These are phyloP conservation scores for Epinotia bilunana DNA, from an alignment of 2,888 invertebrate genomes.

Conservation along the genomic window DNA sequence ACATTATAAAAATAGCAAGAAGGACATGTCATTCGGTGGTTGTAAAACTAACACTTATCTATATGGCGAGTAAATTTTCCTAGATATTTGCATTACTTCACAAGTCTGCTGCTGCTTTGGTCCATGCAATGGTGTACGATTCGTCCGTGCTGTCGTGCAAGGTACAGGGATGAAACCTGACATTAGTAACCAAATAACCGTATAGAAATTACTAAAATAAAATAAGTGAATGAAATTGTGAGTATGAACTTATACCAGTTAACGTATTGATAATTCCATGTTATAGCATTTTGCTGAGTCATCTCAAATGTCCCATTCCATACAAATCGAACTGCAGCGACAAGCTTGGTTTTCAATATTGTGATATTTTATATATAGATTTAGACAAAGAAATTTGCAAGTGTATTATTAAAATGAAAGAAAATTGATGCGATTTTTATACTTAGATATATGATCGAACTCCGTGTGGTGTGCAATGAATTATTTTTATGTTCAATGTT, in stretches of 20 bases:
- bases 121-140: constrained; percentile 32
- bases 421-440: constrained; percentile 28
- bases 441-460: constrained; percentile 31
- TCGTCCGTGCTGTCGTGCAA: constrained; percentile 17
- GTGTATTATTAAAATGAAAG: constrained; percentile 26
- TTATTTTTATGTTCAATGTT: constrained; percentile 25
- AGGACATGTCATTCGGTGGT: too few species aligned
- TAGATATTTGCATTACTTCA: neutral
- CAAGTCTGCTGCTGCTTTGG: constrained; percentile 22
- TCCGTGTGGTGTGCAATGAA: constrained; percentile 32
- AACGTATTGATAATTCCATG: constrained; percentile 33
- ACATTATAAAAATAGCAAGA: neutral
- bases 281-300: constrained; percentile 28
- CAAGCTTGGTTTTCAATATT: constrained; percentile 41
- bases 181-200: constrained; percentile 24
- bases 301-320: constrained; percentile 42
- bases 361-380: constrained; percentile 44
- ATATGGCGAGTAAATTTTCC: neutral
- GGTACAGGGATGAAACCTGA: constrained; percentile 23
- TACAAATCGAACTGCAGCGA: constrained; percentile 32
- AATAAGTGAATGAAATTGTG: constrained; percentile 30
- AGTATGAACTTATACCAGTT: constrained; percentile 31
- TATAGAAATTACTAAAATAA: constrained; percentile 34
- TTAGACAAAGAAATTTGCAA: constrained; percentile 37
- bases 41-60: neutral